Percentiles rank a stretch among this genome's conserved stretches.
These are phyloP conservation scores for Mylabris sibirica DNA, from an alignment of 2,888 invertebrate genomes.

Conservation along the genomic window DNA sequence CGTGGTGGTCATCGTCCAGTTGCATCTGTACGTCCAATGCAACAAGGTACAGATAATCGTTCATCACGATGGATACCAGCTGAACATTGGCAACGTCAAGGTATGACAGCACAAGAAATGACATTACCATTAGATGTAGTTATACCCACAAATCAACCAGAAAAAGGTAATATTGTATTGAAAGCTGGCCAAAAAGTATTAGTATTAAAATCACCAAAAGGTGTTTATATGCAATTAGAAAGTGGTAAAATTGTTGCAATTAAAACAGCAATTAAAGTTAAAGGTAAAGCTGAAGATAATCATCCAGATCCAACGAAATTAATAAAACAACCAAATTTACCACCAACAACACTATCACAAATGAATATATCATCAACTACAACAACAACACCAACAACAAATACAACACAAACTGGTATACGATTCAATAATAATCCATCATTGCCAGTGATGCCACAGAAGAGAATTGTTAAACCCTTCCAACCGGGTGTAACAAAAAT, in stretches of 20 bases:
- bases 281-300: constrained; percentile 63
- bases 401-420: constrained; percentile 56
- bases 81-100: constrained; percentile 91
- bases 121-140: constrained; percentile 89
- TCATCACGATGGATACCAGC: constrained; percentile 80
- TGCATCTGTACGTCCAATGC: constrained; percentile 82
- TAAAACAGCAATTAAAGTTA: constrained; percentile 77
- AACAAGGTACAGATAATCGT: constrained; percentile 60
- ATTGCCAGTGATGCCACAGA: constrained; percentile 66
- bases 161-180: constrained; percentile 87
- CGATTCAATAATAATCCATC: constrained; percentile 65
- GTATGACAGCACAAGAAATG: constrained; percentile 95
- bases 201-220: constrained; percentile 93
- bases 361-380: constrained; percentile 48
- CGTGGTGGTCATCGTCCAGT: constrained; percentile 61
- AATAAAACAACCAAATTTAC: constrained; percentile 30
- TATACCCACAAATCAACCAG: constrained; percentile 89
- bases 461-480: constrained; percentile 54
- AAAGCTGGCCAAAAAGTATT: constrained; percentile 95
- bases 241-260: constrained; percentile 96
- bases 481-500: constrained; percentile 53
- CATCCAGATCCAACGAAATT: constrained; percentile 58
- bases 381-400: constrained; percentile 65
- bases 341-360: constrained; percentile 27
- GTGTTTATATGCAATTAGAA: constrained; percentile 94